Percentiles rank a stretch among this genome's conserved stretches.
These are phyloP conservation scores for Hymenopus coronatus DNA, from an alignment of 2,888 invertebrate species.

Conservation along the genomic window DNA sequence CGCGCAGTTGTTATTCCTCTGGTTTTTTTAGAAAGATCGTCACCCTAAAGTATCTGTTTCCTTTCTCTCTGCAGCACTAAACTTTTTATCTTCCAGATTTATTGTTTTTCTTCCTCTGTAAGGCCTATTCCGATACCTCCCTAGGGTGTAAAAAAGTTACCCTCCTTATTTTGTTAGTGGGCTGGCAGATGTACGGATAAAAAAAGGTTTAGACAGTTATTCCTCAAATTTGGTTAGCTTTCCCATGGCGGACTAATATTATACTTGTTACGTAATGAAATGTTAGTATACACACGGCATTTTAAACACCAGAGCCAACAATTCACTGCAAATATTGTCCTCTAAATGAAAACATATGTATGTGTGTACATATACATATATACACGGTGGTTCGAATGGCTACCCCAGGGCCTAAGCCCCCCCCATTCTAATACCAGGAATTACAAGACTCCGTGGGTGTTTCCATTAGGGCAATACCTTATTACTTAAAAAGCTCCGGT, in stretches of 20 bases:
- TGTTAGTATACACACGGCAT: no score
- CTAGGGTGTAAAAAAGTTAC: not conserved
- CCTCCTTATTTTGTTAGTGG: not conserved
- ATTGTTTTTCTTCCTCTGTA: not conserved
- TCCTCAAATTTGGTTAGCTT: not conserved
- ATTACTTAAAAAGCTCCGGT: no score
- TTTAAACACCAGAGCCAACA: no score
- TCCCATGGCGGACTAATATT: not conserved
- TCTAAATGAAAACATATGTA: no score
- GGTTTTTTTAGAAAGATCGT: not conserved
- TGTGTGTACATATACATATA: no score
- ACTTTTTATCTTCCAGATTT: not conserved
- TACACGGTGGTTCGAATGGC: no score
- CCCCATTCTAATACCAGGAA: no score
- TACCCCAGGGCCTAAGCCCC: no score
- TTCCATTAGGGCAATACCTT: no score
- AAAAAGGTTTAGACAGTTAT: not conserved
- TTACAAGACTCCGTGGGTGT: no score
- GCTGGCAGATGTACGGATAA: not conserved
- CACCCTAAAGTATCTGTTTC: not conserved
- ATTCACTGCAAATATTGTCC: no score
- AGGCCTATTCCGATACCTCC: not conserved
- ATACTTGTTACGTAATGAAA: no score
- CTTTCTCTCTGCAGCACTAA: not conserved
- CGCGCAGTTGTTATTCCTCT: not conserved